Evolutionary conservation across 2,888 invertebrate species (phyloP).

Genomic region (Pseudococcus longispinus): DNA sequence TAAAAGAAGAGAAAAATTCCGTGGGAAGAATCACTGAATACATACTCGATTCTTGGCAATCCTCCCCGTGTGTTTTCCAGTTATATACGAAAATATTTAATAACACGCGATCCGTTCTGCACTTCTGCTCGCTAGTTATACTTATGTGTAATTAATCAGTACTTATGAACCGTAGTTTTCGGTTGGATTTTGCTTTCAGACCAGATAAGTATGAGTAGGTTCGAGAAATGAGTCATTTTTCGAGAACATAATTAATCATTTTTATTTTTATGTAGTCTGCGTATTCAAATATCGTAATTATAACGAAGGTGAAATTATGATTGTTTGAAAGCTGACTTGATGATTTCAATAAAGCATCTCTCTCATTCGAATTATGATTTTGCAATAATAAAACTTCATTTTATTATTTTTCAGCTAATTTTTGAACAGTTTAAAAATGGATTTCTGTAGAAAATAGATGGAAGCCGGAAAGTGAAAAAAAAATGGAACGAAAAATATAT

Average conservation of each 20-base stretch:
- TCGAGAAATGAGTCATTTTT: background rate
- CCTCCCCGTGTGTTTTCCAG: slow-evolving; percentile 7
- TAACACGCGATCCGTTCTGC: slow-evolving; percentile 26
- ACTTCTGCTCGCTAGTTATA: background rate
- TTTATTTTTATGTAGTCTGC: no score
- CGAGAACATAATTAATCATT: background rate
- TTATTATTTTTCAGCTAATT: no score
- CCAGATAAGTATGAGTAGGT: background rate
- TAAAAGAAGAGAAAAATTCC: background rate
- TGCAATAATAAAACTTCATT: no score
- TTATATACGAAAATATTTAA: background rate
- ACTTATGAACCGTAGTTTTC: background rate
- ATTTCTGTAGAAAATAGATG: no score
- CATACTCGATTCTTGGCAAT: background rate
- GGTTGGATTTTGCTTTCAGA: background rate
- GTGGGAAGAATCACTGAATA: slow-evolving; percentile 15
- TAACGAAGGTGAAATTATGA: no score
- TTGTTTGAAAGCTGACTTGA: no score
- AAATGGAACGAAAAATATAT: no score
- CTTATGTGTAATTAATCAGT: background rate
- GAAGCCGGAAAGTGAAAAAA: no score
- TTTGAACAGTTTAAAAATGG: no score
- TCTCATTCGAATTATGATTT: no score
- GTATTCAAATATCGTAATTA: no score
- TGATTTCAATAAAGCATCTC: no score